Conservation (phyloP, 2,888 invertebrate genomes). For the Diarsia mendica region DNA sequence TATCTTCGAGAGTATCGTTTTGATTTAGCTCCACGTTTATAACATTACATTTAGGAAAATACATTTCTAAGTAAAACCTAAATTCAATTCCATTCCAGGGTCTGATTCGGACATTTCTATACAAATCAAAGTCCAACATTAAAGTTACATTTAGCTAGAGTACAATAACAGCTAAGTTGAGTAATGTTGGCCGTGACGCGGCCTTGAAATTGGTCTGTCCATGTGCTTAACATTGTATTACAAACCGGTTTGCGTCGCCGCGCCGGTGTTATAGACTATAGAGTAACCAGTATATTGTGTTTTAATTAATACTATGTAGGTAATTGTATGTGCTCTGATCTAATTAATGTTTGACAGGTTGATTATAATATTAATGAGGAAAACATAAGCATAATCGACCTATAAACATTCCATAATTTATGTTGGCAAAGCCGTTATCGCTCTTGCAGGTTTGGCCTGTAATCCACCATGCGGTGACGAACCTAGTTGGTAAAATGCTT, state of each 20-base stretch:
- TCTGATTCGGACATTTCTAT: neutral
- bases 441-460: neutral
- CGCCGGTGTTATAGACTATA: slow-evolving; percentile 29
- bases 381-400: neutral
- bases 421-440: too few relatives aligned
- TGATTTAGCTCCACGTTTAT: neutral
- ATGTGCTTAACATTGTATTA: slow-evolving; percentile 34
- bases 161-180: slow-evolving; percentile 40
- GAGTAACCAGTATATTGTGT: slow-evolving; percentile 32
- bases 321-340: slow-evolving; percentile 42
- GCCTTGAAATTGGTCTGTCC: slow-evolving; percentile 42
- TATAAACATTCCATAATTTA: neutral
- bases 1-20: neutral
- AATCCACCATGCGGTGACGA: neutral
- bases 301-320: slow-evolving; percentile 37
- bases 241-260: slow-evolving; percentile 49
- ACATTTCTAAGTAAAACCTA: neutral
- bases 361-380: slow-evolving; percentile 2
- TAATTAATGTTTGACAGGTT: slow-evolving; percentile 49
- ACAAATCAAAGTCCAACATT: slow-evolving; percentile 10
- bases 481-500: neutral
- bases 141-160: slow-evolving; percentile 1
- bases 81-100: slow-evolving; percentile 1
- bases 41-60: slow-evolving; percentile 1
- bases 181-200: slow-evolving; percentile 26